Evolutionary conservation across 1,140 invertebrate species (phyloP).

Genomic region (Habropoda laboriosa): DNA sequence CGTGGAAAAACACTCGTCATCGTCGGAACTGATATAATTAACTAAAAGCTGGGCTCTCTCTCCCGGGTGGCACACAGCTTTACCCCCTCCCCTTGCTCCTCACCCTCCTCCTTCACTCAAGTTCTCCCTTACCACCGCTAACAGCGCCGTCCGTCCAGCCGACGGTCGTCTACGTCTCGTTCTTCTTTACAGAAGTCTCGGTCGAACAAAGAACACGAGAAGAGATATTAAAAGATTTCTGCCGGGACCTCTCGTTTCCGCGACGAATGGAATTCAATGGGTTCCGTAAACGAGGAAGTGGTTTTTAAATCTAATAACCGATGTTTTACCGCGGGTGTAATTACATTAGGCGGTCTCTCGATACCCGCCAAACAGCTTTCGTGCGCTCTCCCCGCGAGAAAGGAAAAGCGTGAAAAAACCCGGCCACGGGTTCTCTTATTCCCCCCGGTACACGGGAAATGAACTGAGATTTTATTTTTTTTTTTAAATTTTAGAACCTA

Average conservation of each 20-base stretch:
- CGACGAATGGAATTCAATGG: conserved; percentile 65
- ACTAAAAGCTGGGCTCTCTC: conserved; percentile 61
- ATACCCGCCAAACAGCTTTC: conserved; percentile 20
- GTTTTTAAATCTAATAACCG: conserved; percentile 55
- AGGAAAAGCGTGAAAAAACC: background rate
- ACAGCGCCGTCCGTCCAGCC: background rate
- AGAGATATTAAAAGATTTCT: conserved; percentile 67
- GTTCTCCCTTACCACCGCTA: too few relatives aligned
- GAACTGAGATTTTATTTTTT: background rate
- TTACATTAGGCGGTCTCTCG: conserved; percentile 52
- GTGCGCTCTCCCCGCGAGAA: background rate
- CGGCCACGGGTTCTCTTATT: background rate
- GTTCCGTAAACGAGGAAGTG: conserved; percentile 55
- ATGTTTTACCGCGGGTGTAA: conserved; percentile 51
- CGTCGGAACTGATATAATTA: conserved; percentile 65
- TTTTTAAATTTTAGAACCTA: accelerated
- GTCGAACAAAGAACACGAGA: conserved; percentile 55
- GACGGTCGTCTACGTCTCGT: conserved; percentile 30
- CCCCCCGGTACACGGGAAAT: too few relatives aligned
- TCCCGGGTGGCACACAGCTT: conserved; percentile 1
- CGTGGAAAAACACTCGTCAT: conserved; percentile 59
- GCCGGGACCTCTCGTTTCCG: conserved; percentile 62
- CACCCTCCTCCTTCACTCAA: background rate
- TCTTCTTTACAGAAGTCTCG: conserved; percentile 53
- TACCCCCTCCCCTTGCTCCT: conserved; percentile 35